These are phyloP conservation scores for Protodeltote pygarga DNA, from an alignment of 2,888 invertebrate genomes.

Conservation along the genomic window DNA sequence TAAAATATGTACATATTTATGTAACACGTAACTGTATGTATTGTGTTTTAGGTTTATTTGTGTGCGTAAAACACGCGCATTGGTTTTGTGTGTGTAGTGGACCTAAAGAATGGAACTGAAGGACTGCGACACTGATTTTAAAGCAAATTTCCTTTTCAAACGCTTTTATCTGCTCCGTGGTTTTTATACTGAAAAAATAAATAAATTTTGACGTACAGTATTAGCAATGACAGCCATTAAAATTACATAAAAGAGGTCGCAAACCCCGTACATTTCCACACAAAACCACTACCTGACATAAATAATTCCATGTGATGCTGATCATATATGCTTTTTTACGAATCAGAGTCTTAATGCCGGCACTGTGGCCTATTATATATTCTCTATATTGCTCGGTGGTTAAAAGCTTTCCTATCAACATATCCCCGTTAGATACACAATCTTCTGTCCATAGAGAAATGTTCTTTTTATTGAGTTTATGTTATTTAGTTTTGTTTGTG, in stretches of 20 bases:
- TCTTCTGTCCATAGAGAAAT: constrained; percentile 11
- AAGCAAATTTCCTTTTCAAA: no score
- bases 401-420: constrained; percentile 16
- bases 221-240: not conserved
- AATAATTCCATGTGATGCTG: constrained; percentile 29
- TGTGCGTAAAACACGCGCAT: no score
- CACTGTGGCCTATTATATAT: constrained; percentile 41
- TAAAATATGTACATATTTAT: no score
- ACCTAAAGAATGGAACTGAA: no score
- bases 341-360: constrained; percentile 34
- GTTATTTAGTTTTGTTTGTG: not conserved
- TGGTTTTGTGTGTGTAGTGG: no score
- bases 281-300: constrained; percentile 8
- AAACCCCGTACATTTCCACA: constrained; percentile 1
- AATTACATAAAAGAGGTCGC: not conserved
- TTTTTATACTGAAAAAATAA: no score
- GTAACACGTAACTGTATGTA: no score
- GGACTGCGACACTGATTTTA: no score
- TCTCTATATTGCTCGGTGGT: constrained; percentile 28
- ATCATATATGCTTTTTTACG: constrained; percentile 47
- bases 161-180: no score
- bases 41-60: no score
- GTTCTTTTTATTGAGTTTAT: not conserved
- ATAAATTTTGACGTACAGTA: no score
- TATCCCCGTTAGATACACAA: constrained; percentile 23